Evolutionary conservation across 2,797 vertebrate genomes (phyloP).

Genomic region (Chanos chanos): DNA sequence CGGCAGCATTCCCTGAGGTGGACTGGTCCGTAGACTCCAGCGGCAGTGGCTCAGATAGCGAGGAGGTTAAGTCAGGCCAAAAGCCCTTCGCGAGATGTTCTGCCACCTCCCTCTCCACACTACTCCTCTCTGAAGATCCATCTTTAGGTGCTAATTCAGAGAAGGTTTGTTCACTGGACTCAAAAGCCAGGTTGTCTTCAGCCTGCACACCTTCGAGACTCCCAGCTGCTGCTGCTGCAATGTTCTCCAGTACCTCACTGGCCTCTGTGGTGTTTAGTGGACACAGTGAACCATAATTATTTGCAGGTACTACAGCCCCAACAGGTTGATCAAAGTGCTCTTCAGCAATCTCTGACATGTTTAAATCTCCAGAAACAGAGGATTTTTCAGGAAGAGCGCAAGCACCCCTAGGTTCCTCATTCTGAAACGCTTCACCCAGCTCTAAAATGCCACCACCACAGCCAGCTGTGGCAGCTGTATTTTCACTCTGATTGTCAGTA

Average conservation of each 20-base stretch:
- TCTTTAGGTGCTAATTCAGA: conserved; percentile 34
- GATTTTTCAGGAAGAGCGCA: neutral
- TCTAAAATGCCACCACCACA: conserved; percentile 59
- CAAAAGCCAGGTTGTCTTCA: conserved; percentile 4
- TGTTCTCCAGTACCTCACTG: conserved; percentile 30
- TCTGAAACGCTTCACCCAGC: conserved; percentile 51
- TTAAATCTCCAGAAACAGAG: conserved; percentile 20
- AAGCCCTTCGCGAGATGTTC: conserved; percentile 95
- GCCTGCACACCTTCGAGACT: conserved; percentile 13
- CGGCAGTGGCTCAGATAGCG: conserved; percentile 65
- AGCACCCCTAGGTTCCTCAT: conserved; percentile 24
- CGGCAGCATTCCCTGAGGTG: conserved; percentile 73
- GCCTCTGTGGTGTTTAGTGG: conserved; percentile 32
- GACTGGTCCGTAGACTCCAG: conserved; percentile 66
- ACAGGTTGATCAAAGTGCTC: conserved; percentile 27
- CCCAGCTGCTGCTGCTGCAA: conserved; percentile 5
- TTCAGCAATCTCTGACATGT: conserved; percentile 14
- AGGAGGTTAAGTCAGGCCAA: conserved; percentile 83
- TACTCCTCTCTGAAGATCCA: conserved; percentile 69
- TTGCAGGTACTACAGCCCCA: conserved; percentile 6
- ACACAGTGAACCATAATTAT: conserved; percentile 20
- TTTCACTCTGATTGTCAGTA: conserved; percentile 42
- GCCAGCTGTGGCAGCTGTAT: conserved; percentile 44
- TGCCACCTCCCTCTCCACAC: conserved; percentile 91
- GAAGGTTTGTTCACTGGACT: conserved; percentile 30